Evolutionary conservation across 2,888 invertebrate genomes (phyloP), one percentile per base, ranked within the genome.

Genomic region (Augiades crinisus): DNA sequence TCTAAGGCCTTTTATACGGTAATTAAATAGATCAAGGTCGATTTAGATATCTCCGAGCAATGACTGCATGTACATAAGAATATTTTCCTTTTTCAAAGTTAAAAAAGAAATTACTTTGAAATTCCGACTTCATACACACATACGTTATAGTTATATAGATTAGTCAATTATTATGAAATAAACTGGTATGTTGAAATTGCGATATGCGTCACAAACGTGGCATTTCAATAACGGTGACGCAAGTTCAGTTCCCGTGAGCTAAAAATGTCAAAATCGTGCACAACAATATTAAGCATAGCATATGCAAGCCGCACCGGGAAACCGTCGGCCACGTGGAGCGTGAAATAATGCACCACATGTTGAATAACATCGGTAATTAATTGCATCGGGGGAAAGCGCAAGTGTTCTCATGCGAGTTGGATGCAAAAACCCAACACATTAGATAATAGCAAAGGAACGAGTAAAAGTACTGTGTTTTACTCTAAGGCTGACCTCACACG

Each of bases 251-350:
- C 63, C 62, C 64, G 63, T 60, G 71, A 74, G 70, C 78, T 78
- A 83, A 78, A 82, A 87, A 87, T 87, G 85, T 85, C 84, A 86
- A 78, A 82, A 72, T 79, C 83, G 85, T 87, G 85, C 70, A 61
- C 68, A 61, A 63, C 62, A 57, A 53, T 55, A 56, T 57, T 60
- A 64, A 8, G 10, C 3, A 27, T n/a, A n/a, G n/a, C n/a, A n/a
- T n/a, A n/a, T 68, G 67, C 66, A 70, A 64, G 59, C 65, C 65
- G 68, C 76, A 70, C 78, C 78, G 80, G 82, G 81, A 82, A 72
- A 78, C 67, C 63, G 67, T 51, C 67, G 64, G 67, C 63, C 70
- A 70, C 65, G 63, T 72, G 64, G 65, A 78, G 70, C 81, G 75
- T 81, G 74, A 78, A 84, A 76, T 81, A 82, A 81, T 81, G 75